These are phyloP conservation scores for Plebejus anna DNA, from an alignment of 2,888 invertebrate species.

Conservation along the genomic window DNA sequence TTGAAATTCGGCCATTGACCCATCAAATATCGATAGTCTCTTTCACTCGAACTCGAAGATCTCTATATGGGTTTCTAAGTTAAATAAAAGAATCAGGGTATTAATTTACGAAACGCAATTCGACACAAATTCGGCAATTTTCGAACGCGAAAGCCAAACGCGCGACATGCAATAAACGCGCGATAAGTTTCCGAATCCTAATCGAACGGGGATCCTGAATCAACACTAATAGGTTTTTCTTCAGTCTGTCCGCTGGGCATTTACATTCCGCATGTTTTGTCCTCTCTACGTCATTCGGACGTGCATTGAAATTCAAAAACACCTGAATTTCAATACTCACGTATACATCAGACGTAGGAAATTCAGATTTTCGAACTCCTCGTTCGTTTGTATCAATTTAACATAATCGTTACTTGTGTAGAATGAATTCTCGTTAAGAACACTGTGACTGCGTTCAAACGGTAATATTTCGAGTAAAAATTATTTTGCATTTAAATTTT, in stretches of 20 bases:
- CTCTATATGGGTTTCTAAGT: too few relatives aligned
- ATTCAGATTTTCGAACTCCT: background rate
- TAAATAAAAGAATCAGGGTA: too few relatives aligned
- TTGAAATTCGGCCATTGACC: background rate
- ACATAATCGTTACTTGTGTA: slow-evolving; percentile 17
- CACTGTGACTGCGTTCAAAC: background rate
- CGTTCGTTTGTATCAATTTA: slow-evolving; percentile 3
- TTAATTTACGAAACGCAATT: background rate
- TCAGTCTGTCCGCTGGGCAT: background rate
- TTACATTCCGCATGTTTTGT: slow-evolving; percentile 20
- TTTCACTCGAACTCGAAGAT: too few relatives aligned
- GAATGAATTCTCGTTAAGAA: background rate
- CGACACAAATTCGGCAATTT: background rate
- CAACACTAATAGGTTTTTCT: background rate
- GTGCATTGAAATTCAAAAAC: background rate
- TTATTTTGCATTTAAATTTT: too few relatives aligned
- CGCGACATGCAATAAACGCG: background rate
- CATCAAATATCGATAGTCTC: background rate
- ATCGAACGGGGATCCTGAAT: background rate
- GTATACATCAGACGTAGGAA: slow-evolving; percentile 4
- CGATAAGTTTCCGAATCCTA: background rate
- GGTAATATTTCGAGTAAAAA: background rate
- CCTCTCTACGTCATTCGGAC: slow-evolving; percentile 7
- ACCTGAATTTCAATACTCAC: slow-evolving; percentile 6
- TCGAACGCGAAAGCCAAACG: background rate